phyloP scores from a whole-genome alignment of 1,140 invertebrate genomes.

The Aphis gossypii region DNA sequence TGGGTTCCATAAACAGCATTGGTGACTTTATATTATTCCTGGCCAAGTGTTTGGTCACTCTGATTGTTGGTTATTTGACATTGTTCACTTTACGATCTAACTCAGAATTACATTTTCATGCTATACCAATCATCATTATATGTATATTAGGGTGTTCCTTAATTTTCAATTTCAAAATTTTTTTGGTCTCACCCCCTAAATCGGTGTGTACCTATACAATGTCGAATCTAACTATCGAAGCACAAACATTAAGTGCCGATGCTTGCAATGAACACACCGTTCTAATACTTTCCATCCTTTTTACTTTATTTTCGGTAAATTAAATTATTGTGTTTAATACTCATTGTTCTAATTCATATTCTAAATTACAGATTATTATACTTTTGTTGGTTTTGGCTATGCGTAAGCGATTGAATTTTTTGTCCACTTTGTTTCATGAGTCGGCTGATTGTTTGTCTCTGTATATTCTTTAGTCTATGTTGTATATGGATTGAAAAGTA shows the following conservation, averaged over 20 bases:
- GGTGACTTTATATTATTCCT: constrained; percentile 94
- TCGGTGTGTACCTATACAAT: too few species aligned
- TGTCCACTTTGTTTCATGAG: constrained; percentile 85
- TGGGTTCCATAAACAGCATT: constrained; percentile 90
- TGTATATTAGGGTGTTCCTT: constrained; percentile 71
- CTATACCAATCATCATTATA: constrained; percentile 85
- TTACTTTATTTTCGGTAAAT: constrained; percentile 52
- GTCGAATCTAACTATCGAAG: background rate
- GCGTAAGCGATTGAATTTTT: constrained; percentile 79
- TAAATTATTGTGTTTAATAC: background rate
- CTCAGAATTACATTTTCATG: constrained; percentile 78
- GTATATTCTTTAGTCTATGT: too few species aligned
- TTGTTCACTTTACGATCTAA: constrained; percentile 78
- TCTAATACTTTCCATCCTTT: constrained; percentile 30
- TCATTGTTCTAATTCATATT: background rate
- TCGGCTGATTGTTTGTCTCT: constrained; percentile 85
- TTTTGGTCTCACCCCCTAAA: too few species aligned
- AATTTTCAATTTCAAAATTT: too few species aligned
- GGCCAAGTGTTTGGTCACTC: constrained; percentile 88
- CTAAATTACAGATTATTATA: constrained; percentile 74
- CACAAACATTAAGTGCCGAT: constrained; percentile 39
- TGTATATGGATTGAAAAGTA: too few species aligned
- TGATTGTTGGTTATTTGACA: constrained; percentile 76
- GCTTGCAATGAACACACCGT: constrained; percentile 38
- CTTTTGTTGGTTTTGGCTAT: constrained; percentile 81